Conservation (phyloP, 1,140 invertebrate genomes). For the Tetramorium alpestre region DNA sequence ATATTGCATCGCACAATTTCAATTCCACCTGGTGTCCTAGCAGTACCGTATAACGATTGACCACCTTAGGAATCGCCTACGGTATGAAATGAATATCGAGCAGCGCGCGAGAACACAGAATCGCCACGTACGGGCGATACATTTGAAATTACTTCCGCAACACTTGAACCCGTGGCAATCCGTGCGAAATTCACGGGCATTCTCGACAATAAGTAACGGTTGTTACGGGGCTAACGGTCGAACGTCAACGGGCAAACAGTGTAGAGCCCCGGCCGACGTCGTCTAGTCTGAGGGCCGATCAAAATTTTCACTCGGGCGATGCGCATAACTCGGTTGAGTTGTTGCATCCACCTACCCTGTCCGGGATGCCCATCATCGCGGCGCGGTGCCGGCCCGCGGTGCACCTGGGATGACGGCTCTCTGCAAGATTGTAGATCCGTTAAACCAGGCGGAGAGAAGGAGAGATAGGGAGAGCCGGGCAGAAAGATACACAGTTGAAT, state of each 20-base stretch:
- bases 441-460: slow-evolving; percentile 33
- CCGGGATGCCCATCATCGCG: slow-evolving; percentile 58
- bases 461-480: neutral
- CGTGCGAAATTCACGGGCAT: slow-evolving; percentile 60
- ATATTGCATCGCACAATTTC: too few species aligned
- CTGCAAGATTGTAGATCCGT: slow-evolving; percentile 58
- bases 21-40: too few species aligned
- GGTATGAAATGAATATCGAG: too few species aligned
- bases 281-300: slow-evolving; percentile 60
- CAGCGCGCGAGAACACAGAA: neutral
- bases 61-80: too few species aligned
- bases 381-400: slow-evolving; percentile 55
- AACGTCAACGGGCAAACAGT: slow-evolving; percentile 61
- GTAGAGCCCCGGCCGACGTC: slow-evolving; percentile 56
- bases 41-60: too few species aligned
- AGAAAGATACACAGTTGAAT: slow-evolving; percentile 46
- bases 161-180: slow-evolving; percentile 44
- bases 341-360: slow-evolving; percentile 64
- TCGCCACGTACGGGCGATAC: slow-evolving; percentile 38
- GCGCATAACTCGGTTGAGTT: slow-evolving; percentile 63
- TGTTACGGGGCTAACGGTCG: slow-evolving; percentile 56
- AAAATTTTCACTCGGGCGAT: slow-evolving; percentile 62
- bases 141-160: slow-evolving; percentile 60
- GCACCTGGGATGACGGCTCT: slow-evolving; percentile 60
- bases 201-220: slow-evolving; percentile 61